Evolutionary conservation across 2,113 vertebrate genomes (phyloP).

Genomic region (Raja brachyura): DNA sequence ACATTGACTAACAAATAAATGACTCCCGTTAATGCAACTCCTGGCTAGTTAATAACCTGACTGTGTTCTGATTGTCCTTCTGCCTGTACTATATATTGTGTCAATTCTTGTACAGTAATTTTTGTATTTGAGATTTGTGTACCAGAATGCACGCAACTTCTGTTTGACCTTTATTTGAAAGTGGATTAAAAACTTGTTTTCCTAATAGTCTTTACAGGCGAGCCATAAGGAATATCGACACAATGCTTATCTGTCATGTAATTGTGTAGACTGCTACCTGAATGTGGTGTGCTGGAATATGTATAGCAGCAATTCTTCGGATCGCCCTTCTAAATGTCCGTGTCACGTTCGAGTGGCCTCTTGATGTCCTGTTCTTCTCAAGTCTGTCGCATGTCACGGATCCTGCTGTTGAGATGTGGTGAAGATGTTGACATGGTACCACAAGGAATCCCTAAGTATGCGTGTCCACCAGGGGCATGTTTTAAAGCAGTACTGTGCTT

Average conservation of each 20-base stretch:
- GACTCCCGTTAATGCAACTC: constrained; percentile 43
- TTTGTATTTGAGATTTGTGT: constrained; percentile 70
- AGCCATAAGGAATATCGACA: constrained; percentile 58
- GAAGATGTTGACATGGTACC: constrained; percentile 70
- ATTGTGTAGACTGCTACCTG: constrained; percentile 67
- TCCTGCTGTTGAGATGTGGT: constrained; percentile 70
- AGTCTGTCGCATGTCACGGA: constrained; percentile 76
- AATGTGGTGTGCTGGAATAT: constrained; percentile 62
- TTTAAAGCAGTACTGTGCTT: constrained; percentile 68
- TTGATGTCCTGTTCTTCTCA: constrained; percentile 69
- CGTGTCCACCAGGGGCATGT: constrained; percentile 70
- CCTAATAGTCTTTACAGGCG: constrained; percentile 64
- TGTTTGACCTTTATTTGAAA: constrained; percentile 73
- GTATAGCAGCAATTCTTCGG: constrained; percentile 58
- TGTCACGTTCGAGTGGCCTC: constrained; percentile 55
- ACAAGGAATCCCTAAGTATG: constrained; percentile 56
- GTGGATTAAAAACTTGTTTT: constrained; percentile 58
- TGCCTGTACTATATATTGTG: constrained; percentile 59
- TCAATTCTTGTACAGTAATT: constrained; percentile 62
- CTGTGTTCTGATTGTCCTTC: constrained; percentile 57
- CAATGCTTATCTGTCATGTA: constrained; percentile 56
- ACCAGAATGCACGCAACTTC: constrained; percentile 65
- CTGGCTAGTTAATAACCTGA: constrained; percentile 55
- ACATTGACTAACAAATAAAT: constrained; percentile 10
- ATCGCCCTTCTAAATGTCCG: constrained; percentile 43